Percentiles rank a stretch among this genome's conserved stretches.
Evolutionary conservation across 2,113 vertebrate species (phyloP).

Genomic region (Himantopus leucocephalus): DNA sequence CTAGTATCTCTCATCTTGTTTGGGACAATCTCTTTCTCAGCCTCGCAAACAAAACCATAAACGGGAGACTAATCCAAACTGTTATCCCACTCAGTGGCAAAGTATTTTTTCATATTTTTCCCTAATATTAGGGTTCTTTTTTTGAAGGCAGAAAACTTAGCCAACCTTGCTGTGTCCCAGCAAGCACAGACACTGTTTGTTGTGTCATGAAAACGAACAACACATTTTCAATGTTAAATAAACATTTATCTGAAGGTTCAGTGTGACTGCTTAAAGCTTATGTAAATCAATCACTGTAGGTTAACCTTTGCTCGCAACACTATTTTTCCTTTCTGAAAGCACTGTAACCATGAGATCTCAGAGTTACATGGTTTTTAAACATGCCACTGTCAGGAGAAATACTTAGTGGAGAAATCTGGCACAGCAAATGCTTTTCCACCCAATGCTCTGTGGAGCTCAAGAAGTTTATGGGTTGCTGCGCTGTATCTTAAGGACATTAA

Average conservation of each 20-base stretch:
- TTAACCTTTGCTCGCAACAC: constrained; percentile 29
- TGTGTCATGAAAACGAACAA: constrained; percentile 23
- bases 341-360: not conserved
- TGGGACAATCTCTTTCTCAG: not conserved
- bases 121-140: not conserved
- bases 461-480: constrained; percentile 33
- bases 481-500: constrained; percentile 52
- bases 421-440: constrained; percentile 33
- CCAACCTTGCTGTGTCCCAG: not conserved
- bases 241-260: constrained; percentile 48
- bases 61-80: not conserved
- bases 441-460: not conserved
- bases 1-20: not conserved
- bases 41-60: not conserved
- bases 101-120: not conserved
- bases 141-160: not conserved
- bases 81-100: not conserved
- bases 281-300: constrained; percentile 40
- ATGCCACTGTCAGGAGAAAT: constrained; percentile 43
- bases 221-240: constrained; percentile 27
- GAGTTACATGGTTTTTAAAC: constrained; percentile 33
- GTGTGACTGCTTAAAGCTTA: not conserved
- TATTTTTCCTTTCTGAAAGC: not conserved
- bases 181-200: constrained; percentile 21
- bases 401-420: constrained; percentile 51